Conservation (phyloP, 2,888 invertebrate genomes). For the Calameuta idolon region DNA sequence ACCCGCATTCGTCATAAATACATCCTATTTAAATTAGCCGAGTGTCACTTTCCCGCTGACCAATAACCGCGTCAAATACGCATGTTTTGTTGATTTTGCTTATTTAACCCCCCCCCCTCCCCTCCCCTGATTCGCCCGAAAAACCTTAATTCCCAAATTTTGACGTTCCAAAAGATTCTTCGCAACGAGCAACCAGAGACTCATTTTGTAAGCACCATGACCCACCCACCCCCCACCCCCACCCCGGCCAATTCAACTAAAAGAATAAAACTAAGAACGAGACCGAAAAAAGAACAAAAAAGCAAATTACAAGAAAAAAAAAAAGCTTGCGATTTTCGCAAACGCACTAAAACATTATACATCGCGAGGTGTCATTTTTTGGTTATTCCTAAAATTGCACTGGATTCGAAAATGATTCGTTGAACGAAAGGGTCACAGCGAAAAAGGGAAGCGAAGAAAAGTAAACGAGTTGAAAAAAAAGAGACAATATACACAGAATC, state of each 20-base stretch:
- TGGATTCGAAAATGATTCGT: background rate
- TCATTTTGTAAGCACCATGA: background rate
- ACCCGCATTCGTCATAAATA: too few species aligned
- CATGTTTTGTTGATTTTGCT: too few species aligned
- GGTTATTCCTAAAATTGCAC: background rate
- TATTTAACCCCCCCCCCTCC: too few species aligned
- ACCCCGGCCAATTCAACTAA: background rate
- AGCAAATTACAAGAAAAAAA: background rate
- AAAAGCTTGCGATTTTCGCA: background rate
- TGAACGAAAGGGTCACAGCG: background rate
- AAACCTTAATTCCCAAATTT: background rate
- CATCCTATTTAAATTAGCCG: too few species aligned
- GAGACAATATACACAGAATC: background rate
- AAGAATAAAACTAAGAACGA: background rate
- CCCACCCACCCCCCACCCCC: too few species aligned
- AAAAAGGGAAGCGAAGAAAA: background rate
- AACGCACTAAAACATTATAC: background rate
- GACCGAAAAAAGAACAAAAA: background rate
- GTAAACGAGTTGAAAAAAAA: background rate
- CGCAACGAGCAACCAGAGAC: background rate
- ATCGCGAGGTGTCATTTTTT: background rate
- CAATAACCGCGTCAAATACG: too few species aligned
- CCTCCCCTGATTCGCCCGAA: background rate
- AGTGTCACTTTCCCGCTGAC: too few species aligned
- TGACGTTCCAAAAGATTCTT: background rate